A percentile compares a stretch with the other conserved stretches of the same genome.
phyloP scores from a whole-genome alignment of 1,140 invertebrate genomes.

The Dendrolimus punctatus region DNA sequence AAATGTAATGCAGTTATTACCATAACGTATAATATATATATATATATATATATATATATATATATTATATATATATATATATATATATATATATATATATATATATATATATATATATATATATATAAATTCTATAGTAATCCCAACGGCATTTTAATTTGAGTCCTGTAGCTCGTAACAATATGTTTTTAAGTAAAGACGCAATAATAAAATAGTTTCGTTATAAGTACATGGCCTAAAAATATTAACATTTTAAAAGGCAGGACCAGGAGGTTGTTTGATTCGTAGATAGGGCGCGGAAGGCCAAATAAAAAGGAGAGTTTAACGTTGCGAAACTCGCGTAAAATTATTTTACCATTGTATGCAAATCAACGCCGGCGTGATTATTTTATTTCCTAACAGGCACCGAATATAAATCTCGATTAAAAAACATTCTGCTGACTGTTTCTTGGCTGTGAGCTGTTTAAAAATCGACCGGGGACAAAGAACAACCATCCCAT shows the following conservation, averaged over 20 bases:
- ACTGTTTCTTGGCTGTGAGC: constrained; percentile 44
- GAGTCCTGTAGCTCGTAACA: no score
- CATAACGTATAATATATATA: no score
- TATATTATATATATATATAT: no score
- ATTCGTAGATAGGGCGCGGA: constrained; percentile 68
- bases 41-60: no score
- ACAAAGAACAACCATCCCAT: no score
- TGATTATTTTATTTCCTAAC: constrained; percentile 72
- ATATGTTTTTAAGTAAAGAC: no score
- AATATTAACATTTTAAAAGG: constrained; percentile 63
- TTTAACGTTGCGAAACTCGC: constrained; percentile 68
- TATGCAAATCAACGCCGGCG: constrained; percentile 66
- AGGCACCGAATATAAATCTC: constrained; percentile 65
- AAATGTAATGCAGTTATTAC: background rate
- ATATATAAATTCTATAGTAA: no score
- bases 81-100: no score
- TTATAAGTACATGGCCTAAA: constrained; percentile 16
- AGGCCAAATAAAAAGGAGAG: constrained; percentile 67
- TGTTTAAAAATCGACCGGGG: constrained; percentile 20
- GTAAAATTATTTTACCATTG: constrained; percentile 73
- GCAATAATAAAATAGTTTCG: no score
- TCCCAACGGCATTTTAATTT: no score
- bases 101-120: no score
- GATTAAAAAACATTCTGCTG: constrained; percentile 49
- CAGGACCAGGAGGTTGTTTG: constrained; percentile 48